Evolutionary conservation across 2,888 invertebrate species (phyloP), one percentile per base, ranked within the genome.

Genomic region (Pandemis cinnamomeana): DNA sequence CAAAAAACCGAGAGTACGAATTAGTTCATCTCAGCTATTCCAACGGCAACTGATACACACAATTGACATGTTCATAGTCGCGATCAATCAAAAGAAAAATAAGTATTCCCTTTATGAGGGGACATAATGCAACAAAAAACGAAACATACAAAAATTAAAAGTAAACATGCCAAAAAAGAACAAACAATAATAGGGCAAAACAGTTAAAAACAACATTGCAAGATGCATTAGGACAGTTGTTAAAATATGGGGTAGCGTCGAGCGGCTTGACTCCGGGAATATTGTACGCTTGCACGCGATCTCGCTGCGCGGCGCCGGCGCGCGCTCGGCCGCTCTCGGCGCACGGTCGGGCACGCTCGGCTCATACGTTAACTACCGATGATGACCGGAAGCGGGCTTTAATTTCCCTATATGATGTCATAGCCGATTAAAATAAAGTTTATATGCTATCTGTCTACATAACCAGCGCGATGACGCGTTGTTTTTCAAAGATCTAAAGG

Each of bases 181-280:
- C 89, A 91, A 93, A 93, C 89, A 92, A 89, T 90, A 90, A 89
- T 90, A 88, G 91, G 87, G 91, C 90, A 90, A 91, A 92, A 93
- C 92, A 92, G 89, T 92, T 92, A 91, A 93, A 93, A 93, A 93
- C 89, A 94, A 94, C 92, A 94, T 93, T 92, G 93, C 91, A 92
- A 93, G 94, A 94, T 94, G 93, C 92, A 94, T 93, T 93, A 93
- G 94, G 93, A 94, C 94, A 94, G 94, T 94, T 94, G 94, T 94
- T 94, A 94, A 94, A 94, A 94, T 93, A 94, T 93, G 90, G 94
- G 94, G 94, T 93, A 91, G 90, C 88, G 86, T 87, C 82, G 85
- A 86, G 80, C 89, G 86, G 89, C 87, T 89, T 89, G 89, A 89
- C 88, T 89, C 86, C 87, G 84, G 77, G 87, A 86, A 89, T 91